Base-by-base conservation (phyloP, 2,888 invertebrate genomes). In the Agrotis segetum region DNA sequence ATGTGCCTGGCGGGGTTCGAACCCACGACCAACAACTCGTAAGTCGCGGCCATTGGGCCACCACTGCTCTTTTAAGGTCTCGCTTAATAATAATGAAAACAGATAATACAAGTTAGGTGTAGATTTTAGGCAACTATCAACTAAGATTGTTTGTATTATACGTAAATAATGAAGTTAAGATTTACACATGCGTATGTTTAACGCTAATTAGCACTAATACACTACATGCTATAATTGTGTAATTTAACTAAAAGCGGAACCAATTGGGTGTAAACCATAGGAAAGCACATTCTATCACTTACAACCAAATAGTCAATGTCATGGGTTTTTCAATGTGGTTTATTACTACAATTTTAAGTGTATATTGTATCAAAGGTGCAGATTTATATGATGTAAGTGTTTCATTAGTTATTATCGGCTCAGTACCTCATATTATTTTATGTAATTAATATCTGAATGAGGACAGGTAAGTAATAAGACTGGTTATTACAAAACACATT, bases 141-240 rank as follows among this genome's bases (percentile, higher is more conserved):
- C 17, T 14, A 47, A 11, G 34, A 17, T 14, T 9, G n/a, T 9
- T 14, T 7, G 13, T 40, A 68, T 21, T 21, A n/a, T n/a, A 40
- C 21, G 21, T 53, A 17, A 2, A 40, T 19, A 67, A 67, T 59
- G 21, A 46, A 34, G 55, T 24, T 34, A 34, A 44, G 1, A 46
- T 50, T 55, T 44, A 40, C 60, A 16, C 60, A 24, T n/a, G 29
- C 34, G 21, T 29, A 46, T 21, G 46, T 7, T 58, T 9, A 62
- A 47, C 40, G 56, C 70, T 77, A 79, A 84, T 84, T 84, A 84
- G 50, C 63, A 74, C 75, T 84, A 84, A 83, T 75, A 11, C n/a
- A n/a, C 52, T 75, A 47, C 68, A 84, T 46, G 83, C 49, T 46
- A 49, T 79, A 70, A 71, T 61, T 58, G 61, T 21, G 47, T n/a